Conservation (phyloP, 2,888 invertebrate species). For the Ethmia dodecea region DNA sequence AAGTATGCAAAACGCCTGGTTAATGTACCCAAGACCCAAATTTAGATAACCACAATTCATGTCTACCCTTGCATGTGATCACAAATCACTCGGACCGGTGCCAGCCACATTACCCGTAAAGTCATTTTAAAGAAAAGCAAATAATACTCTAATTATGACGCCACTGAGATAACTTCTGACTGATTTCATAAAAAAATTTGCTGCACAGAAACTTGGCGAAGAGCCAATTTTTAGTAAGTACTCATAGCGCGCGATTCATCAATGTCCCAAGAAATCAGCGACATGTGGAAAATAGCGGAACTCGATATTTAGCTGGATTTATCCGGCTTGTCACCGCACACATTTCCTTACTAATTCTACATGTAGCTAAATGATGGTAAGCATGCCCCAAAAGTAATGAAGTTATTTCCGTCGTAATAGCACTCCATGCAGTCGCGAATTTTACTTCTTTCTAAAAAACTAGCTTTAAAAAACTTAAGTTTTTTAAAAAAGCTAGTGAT, state of each 20-base stretch:
- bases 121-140: slow-evolving; percentile 1
- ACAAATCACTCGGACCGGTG: slow-evolving; percentile 1
- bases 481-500: too few relatives aligned
- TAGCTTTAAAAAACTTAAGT: too few relatives aligned
- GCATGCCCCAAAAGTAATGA: too few relatives aligned
- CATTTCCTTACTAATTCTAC: too few relatives aligned
- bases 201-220: slow-evolving; percentile 3
- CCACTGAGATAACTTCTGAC: background rate
- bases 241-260: slow-evolving; percentile 7
- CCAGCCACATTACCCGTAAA: slow-evolving; percentile 1
- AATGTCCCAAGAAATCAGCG: slow-evolving; percentile 4
- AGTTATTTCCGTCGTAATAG: too few relatives aligned
- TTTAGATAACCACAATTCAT: slow-evolving; percentile 10
- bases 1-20: slow-evolving; percentile 12
- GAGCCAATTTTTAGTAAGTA: slow-evolving; percentile 2
- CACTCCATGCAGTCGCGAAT: too few relatives aligned
- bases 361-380: too few relatives aligned
- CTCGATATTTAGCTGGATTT: too few relatives aligned
- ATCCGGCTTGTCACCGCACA: too few relatives aligned
- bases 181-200: background rate
- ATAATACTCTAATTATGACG: background rate
- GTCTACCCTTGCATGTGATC: slow-evolving; percentile 4
- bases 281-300: slow-evolving; percentile 5
- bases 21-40: slow-evolving; percentile 7
- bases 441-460: too few relatives aligned